A percentile compares a stretch with the other conserved stretches of the same genome.
phyloP scores from a whole-genome alignment of 2,888 invertebrate genomes.

The Phyto melanocephala region DNA sequence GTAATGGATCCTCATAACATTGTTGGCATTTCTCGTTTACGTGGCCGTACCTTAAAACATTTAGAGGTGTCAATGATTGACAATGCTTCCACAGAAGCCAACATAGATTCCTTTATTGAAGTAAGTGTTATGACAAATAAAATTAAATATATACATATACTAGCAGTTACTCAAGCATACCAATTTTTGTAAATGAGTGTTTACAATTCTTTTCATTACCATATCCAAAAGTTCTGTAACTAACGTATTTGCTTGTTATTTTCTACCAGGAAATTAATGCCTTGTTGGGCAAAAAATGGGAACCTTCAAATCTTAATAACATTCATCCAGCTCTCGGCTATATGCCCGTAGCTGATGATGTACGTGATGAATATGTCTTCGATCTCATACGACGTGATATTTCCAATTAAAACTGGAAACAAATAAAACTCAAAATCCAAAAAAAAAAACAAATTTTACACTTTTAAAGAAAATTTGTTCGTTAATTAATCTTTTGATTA shows the following conservation, averaged over 20 bases:
- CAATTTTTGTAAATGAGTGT: not conserved
- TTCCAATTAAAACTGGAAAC: conserved; percentile 67
- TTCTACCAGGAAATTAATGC: conserved; percentile 77
- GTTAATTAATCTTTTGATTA: conserved; percentile 38
- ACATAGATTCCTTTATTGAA: conserved; percentile 74
- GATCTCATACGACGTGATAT: conserved; percentile 77
- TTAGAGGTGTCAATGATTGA: conserved; percentile 78
- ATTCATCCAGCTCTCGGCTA: conserved; percentile 75
- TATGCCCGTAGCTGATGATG: conserved; percentile 74
- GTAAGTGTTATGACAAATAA: conserved; percentile 62
- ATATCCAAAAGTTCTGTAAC: too few relatives aligned
- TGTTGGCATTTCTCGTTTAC: conserved; percentile 77
- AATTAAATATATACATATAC: too few relatives aligned
- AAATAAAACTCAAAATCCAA: conserved; percentile 50
- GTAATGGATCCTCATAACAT: conserved; percentile 78
- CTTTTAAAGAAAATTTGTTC: conserved; percentile 41
- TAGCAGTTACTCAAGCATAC: too few relatives aligned
- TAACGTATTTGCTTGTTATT: too few relatives aligned
- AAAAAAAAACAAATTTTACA: conserved; percentile 40
- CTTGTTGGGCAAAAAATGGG: conserved; percentile 76
- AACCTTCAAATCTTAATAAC: conserved; percentile 72
- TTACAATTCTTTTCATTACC: too few relatives aligned
- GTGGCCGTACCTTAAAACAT: conserved; percentile 75
- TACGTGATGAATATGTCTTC: conserved; percentile 77
- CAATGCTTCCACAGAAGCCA: conserved; percentile 71